Conservation (phyloP, 2,797 vertebrate species). For the Crypturellus tataupa region DNA sequence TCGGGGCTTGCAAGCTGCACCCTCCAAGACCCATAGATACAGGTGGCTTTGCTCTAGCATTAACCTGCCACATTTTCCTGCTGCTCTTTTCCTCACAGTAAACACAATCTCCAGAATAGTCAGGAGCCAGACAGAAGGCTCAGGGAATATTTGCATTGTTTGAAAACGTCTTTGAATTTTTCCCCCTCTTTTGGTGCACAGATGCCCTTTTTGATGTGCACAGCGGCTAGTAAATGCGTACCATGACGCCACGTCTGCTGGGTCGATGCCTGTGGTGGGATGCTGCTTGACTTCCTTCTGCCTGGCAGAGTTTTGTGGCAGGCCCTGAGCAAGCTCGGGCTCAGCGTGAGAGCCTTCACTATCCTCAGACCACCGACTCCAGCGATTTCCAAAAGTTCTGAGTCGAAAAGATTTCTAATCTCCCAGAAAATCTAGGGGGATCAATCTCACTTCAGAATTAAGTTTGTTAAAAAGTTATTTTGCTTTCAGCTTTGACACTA, state of each 20-base stretch:
- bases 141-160: fast-evolving
- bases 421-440: constrained; percentile 1
- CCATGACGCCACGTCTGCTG: too few relatives aligned
- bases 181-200: background rate
- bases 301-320: background rate
- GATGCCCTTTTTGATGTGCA: background rate
- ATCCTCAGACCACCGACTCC: background rate
- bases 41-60: background rate
- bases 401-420: constrained; percentile 1
- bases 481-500: constrained; percentile 15
- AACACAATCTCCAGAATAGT: background rate
- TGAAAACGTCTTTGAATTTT: background rate
- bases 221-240: background rate
- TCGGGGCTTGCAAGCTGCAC: background rate
- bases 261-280: background rate
- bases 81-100: background rate
- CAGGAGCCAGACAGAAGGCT: background rate
- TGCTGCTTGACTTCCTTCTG: background rate
- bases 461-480: constrained; percentile 10
- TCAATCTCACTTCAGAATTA: constrained; percentile 18
- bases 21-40: background rate
- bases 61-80: background rate
- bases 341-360: fast-evolving
- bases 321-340: background rate
- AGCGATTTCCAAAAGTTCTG: background rate